Evolutionary conservation across 2,113 vertebrate species (phyloP).

Genomic region (Ciconia boyciana): DNA sequence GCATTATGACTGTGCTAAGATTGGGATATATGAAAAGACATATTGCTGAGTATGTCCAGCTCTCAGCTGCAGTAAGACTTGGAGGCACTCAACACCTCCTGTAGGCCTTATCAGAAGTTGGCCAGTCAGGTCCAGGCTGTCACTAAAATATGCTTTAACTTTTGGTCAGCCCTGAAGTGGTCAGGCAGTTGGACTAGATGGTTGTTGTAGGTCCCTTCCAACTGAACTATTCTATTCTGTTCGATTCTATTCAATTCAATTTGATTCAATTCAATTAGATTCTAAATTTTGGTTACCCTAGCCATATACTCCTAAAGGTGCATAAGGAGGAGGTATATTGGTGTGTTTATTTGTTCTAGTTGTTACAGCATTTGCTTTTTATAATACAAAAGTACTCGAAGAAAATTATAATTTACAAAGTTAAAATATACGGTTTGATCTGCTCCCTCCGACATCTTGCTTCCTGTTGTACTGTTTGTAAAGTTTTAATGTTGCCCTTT

Average conservation of each 20-base stretch:
- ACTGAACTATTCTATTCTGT: background rate
- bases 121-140: background rate
- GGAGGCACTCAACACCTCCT: background rate
- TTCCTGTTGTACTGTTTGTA: background rate
- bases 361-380: background rate
- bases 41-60: background rate
- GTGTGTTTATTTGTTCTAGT: background rate
- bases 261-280: background rate
- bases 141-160: background rate
- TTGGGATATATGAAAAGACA: background rate
- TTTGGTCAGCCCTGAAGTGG: background rate
- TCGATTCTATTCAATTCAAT: background rate
- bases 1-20: background rate
- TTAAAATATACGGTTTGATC: background rate
- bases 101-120: background rate
- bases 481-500: background rate
- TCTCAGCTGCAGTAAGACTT: background rate
- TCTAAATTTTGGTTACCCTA: background rate
- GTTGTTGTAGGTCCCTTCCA: background rate
- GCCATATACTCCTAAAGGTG: background rate
- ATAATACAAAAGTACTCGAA: background rate
- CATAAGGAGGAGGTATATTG: background rate
- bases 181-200: background rate
- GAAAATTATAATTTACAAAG: background rate
- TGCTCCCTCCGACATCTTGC: background rate